Percentiles rank a stretch among this genome's conserved stretches.
phyloP scores from a whole-genome alignment of 2,888 invertebrate species.

The Eurois occulta region DNA sequence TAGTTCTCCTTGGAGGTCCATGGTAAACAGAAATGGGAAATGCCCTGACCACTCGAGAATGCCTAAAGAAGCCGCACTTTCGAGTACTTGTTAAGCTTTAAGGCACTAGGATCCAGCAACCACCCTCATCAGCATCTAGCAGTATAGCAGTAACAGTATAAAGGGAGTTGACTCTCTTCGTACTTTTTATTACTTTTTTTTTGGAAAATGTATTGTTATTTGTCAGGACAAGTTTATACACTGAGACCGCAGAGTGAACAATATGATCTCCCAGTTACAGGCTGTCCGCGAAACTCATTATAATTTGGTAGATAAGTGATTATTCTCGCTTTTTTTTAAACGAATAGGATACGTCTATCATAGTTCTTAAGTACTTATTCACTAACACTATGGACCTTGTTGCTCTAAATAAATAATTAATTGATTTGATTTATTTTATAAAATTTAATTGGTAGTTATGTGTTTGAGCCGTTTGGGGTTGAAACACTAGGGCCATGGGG shows the following conservation, averaged over 20 bases:
- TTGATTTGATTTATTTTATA: too few relatives aligned
- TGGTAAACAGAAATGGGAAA: background rate
- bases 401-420: too few relatives aligned
- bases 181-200: background rate
- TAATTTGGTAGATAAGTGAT: background rate
- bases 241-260: background rate
- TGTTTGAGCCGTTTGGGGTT: too few relatives aligned
- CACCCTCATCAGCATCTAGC: background rate
- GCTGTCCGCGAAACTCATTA: background rate
- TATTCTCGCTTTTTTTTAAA: too few relatives aligned
- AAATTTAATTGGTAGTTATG: too few relatives aligned
- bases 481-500: too few relatives aligned
- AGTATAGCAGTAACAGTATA: background rate
- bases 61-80: too few relatives aligned
- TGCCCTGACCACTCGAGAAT: too few relatives aligned
- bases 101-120: background rate
- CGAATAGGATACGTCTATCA: too few relatives aligned
- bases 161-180: background rate
- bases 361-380: too few relatives aligned
- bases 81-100: background rate
- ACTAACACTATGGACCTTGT: too few relatives aligned
- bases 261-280: too few relatives aligned
- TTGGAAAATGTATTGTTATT: background rate
- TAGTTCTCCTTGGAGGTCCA: background rate
- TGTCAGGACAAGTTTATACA: background rate